Evolutionary conservation across 2,113 vertebrate species (phyloP).

Genomic region (Cynopterus brachyotis): DNA sequence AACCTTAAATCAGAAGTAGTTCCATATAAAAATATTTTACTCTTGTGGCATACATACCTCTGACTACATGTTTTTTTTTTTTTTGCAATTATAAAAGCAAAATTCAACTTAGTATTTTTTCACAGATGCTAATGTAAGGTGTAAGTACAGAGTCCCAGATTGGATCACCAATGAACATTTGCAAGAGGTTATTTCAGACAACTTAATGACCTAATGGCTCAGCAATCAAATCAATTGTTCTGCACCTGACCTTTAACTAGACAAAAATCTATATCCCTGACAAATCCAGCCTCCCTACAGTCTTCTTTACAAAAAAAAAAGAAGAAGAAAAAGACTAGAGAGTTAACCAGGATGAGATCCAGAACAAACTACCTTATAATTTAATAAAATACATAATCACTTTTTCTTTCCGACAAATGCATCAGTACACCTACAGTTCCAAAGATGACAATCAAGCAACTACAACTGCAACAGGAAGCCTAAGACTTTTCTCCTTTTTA

Average conservation of each 20-base stretch:
- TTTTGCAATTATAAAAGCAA: constrained; percentile 15
- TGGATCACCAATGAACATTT: constrained; percentile 18
- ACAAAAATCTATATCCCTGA: constrained; percentile 58
- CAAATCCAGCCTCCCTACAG: constrained; percentile 16
- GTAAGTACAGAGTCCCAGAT: neutral
- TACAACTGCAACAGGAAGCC: neutral
- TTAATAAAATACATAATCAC: constrained; percentile 1
- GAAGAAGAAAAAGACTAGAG: neutral
- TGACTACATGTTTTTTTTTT: neutral
- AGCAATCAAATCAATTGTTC: constrained; percentile 61
- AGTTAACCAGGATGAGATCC: neutral
- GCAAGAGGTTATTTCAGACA: constrained; percentile 57
- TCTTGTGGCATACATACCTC: neutral
- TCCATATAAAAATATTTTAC: neutral
- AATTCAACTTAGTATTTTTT: constrained; percentile 45
- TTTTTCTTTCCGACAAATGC: neutral
- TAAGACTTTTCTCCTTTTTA: neutral
- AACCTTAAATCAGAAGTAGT: neutral
- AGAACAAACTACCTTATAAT: constrained; percentile 26
- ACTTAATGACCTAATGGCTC: constrained; percentile 52
- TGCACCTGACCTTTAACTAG: constrained; percentile 60
- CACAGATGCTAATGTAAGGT: neutral
- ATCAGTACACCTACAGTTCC: neutral
- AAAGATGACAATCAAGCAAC: neutral
- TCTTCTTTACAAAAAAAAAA: neutral